Percentiles rank a stretch among this genome's conserved stretches.
These are phyloP conservation scores for Sinocyclocheilus anshuiensis DNA, from an alignment of 2,113 vertebrate species.

Conservation along the genomic window DNA sequence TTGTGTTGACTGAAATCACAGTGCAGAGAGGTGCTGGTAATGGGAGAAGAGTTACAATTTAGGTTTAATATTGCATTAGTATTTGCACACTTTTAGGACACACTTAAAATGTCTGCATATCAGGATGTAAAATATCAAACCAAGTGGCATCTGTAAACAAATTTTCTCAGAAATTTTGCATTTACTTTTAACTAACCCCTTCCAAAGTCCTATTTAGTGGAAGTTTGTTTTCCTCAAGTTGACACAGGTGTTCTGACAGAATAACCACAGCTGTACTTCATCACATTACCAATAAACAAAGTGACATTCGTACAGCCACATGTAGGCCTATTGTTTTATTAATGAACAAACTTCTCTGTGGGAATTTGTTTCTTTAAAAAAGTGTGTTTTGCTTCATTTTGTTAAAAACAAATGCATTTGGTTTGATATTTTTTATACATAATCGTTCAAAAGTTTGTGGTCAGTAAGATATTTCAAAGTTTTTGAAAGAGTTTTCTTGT, in stretches of 20 bases:
- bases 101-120: neutral
- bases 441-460: neutral
- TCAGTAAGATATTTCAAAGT: neutral
- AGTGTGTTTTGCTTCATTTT: neutral
- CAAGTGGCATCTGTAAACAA: neutral
- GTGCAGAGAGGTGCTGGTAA: neutral
- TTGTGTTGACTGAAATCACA: neutral
- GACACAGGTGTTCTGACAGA: neutral
- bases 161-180: neutral
- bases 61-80: neutral
- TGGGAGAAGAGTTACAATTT: neutral
- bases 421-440: neutral
- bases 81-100: neutral
- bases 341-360: neutral
- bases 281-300: neutral
- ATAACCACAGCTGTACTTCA: neutral
- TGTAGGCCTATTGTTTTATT: neutral
- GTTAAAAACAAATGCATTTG: neutral
- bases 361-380: neutral
- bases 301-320: too few species aligned
- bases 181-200: neutral
- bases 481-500: neutral
- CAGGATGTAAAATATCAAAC: neutral
- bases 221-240: neutral
- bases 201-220: neutral